A percentile compares a stretch with the other conserved stretches of the same genome.
Evolutionary conservation across 2,113 vertebrate genomes (phyloP).

Genomic region (Tragelaphus buxtoni): DNA sequence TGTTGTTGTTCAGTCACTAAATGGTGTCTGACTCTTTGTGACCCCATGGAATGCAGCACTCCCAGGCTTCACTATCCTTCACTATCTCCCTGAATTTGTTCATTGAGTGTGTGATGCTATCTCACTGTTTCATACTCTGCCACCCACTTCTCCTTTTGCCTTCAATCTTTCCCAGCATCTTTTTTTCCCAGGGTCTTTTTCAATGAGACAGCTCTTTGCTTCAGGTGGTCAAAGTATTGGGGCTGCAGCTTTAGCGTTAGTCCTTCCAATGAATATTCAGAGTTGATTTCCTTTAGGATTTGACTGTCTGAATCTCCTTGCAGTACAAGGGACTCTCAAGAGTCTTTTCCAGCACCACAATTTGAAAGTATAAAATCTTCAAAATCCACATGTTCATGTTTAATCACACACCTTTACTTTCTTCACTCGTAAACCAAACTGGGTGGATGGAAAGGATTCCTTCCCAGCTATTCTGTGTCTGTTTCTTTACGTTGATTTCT

Average conservation of each 20-base stretch:
- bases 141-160: neutral
- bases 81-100: neutral
- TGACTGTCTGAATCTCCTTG: neutral
- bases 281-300: neutral
- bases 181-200: neutral
- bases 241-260: neutral
- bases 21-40: neutral
- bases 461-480: accelerated
- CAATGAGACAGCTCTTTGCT: neutral
- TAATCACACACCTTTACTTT: neutral
- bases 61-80: neutral
- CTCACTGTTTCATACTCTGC: neutral
- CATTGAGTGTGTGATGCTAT: neutral
- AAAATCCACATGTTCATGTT: neutral
- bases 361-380: neutral
- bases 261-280: neutral
- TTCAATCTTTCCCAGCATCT: neutral
- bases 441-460: accelerated
- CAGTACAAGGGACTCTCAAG: neutral
- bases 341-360: neutral
- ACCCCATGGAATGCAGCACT: neutral
- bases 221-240: neutral
- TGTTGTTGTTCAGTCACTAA: neutral
- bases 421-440: neutral
- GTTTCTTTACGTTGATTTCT: neutral